Percentiles rank a stretch among this genome's conserved stretches.
Conservation (phyloP, 1,140 invertebrate species). For the Solenopsis invicta region DNA sequence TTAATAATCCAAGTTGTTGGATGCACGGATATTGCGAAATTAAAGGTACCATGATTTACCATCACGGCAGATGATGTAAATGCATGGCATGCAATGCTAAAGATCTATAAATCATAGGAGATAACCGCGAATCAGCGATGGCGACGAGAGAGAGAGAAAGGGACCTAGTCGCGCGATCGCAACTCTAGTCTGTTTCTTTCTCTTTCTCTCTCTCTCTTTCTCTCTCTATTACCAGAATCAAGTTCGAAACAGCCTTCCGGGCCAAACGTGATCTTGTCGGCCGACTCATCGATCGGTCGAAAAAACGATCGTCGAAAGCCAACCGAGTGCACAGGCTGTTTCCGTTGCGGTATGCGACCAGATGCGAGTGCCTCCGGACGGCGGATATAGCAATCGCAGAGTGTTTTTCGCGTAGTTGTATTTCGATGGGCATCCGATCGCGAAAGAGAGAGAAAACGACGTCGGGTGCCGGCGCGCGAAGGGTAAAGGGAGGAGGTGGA, state of each 20-base stretch:
- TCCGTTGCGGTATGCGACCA: slow-evolving; percentile 77
- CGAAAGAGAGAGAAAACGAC: slow-evolving; percentile 45
- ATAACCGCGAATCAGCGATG: slow-evolving; percentile 21
- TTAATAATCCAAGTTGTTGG: background rate
- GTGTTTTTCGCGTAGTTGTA: slow-evolving; percentile 83
- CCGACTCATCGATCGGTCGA: slow-evolving; percentile 65
- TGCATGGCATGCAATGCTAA: background rate
- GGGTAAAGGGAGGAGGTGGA: slow-evolving; percentile 30
- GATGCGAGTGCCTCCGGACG: slow-evolving; percentile 69
- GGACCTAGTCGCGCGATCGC: background rate
- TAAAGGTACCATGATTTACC: slow-evolving; percentile 4
- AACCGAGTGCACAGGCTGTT: slow-evolving; percentile 72
- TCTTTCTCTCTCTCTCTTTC: too few relatives aligned
- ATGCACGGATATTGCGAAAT: slow-evolving; percentile 6
- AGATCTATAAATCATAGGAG: slow-evolving; percentile 15
- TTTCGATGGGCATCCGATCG: slow-evolving; percentile 81
- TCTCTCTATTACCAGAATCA: slow-evolving; percentile 47
- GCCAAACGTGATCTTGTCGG: slow-evolving; percentile 19
- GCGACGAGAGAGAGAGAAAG: slow-evolving; percentile 16
- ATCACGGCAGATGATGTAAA: background rate
- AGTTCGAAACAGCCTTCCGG: background rate
- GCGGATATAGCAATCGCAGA: slow-evolving; percentile 78
- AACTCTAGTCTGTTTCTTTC: too few relatives aligned
- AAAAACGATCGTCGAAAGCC: slow-evolving; percentile 72
- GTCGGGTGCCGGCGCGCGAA: slow-evolving; percentile 64